phyloP scores from a whole-genome alignment of 2,113 vertebrate species.

The Redunca redunca region DNA sequence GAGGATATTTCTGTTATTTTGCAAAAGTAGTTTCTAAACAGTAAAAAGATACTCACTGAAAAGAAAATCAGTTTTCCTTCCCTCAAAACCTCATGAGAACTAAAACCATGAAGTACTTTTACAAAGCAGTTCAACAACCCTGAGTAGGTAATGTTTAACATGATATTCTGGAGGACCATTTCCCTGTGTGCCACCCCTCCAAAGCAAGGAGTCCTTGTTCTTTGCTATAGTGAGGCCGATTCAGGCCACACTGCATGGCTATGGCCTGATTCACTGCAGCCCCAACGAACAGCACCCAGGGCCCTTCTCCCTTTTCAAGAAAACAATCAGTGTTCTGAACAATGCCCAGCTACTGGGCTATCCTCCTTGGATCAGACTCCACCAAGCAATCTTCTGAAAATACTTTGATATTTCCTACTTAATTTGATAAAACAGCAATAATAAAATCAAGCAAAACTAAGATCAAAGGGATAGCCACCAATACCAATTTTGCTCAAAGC shows the following conservation, averaged over 20 bases:
- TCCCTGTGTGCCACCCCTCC: background rate
- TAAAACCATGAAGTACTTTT: background rate
- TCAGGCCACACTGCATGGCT: background rate
- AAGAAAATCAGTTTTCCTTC: background rate
- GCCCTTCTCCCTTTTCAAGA: background rate
- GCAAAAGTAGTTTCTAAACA: background rate
- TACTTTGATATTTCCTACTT: background rate
- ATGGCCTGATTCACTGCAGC: background rate
- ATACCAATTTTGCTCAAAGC: background rate
- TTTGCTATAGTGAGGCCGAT: background rate
- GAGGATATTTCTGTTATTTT: background rate
- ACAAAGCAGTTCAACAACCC: background rate
- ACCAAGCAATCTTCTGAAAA: background rate
- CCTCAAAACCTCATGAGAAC: background rate
- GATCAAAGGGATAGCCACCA: slow-evolving; percentile 3
- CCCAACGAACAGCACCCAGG: background rate
- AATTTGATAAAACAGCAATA: background rate
- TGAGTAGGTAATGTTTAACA: background rate
- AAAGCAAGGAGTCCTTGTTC: background rate
- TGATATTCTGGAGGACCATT: background rate
- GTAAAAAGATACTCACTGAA: background rate
- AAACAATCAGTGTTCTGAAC: background rate
- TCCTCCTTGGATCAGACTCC: background rate
- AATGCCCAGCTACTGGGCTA: background rate
- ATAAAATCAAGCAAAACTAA: background rate